Percentiles rank a stretch among this genome's conserved stretches.
Evolutionary conservation across 1,140 invertebrate genomes (phyloP).

Genomic region (Papilio dardanus): DNA sequence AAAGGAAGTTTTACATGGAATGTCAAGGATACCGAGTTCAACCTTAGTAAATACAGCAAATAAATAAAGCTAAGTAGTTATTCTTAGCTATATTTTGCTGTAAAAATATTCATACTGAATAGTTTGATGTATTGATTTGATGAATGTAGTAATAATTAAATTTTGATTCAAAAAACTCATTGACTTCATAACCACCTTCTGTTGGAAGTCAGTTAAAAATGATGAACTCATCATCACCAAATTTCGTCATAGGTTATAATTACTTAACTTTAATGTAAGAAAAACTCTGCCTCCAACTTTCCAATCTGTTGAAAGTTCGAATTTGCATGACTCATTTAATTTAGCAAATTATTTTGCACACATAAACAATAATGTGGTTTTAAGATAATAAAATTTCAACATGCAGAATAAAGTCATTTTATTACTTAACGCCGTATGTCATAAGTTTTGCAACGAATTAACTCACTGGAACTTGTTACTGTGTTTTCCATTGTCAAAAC

Average conservation of each 20-base stretch:
- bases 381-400: not conserved
- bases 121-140: too few relatives aligned
- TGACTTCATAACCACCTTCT: too few relatives aligned
- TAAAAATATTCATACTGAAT: too few relatives aligned
- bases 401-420: not conserved
- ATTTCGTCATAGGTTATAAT: not conserved
- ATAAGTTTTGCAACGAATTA: conserved; percentile 4
- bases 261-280: not conserved
- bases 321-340: not conserved
- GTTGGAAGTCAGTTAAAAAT: too few relatives aligned
- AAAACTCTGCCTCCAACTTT: not conserved
- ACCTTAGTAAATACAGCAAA: not conserved
- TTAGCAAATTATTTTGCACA: not conserved
- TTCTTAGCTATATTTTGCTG: not conserved
- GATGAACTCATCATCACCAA: not conserved
- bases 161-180: too few relatives aligned
- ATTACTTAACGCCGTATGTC: not conserved
- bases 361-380: not conserved
- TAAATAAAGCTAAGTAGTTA: not conserved
- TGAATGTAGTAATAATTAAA: too few relatives aligned
- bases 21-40: not conserved
- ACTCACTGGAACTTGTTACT: not conserved
- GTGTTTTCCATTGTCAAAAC: not conserved
- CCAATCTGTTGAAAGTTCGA: not conserved
- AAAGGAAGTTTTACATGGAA: conserved; percentile 7